phyloP scores from a whole-genome alignment of 1,140 invertebrate species.

The Megathymus violae region DNA sequence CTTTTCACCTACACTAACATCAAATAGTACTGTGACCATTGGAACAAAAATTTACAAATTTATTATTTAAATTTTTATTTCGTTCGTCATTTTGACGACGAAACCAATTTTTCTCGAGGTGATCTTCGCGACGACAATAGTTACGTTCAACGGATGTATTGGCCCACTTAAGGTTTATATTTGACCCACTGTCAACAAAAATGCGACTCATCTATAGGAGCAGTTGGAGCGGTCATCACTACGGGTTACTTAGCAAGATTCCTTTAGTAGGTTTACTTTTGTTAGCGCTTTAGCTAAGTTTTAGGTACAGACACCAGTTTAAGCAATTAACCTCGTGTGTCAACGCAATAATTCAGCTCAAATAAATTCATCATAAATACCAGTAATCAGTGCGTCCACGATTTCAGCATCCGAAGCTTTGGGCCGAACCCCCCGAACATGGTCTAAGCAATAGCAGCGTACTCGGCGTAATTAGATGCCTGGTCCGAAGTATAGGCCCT shows the following conservation, averaged over 20 bases:
- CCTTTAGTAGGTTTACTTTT: too few species aligned
- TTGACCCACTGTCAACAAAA: too few species aligned
- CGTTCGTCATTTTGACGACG: constrained; percentile 37
- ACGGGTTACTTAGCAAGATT: too few species aligned
- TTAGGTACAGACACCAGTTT: constrained; percentile 43
- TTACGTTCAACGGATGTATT: too few species aligned
- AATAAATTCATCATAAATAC: constrained; percentile 47
- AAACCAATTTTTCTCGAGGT: too few species aligned
- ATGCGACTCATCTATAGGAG: too few species aligned
- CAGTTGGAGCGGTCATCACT: too few species aligned
- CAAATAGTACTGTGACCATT: constrained; percentile 24
- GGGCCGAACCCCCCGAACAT: constrained; percentile 40
- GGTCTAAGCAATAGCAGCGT: constrained; percentile 41
- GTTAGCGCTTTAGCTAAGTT: constrained; percentile 43
- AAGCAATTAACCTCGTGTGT: constrained; percentile 40
- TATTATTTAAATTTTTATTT: constrained; percentile 13
- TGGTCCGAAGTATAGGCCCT: constrained; percentile 44
- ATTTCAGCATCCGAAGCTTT: constrained; percentile 40
- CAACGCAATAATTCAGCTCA: constrained; percentile 40
- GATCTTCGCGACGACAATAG: too few species aligned
- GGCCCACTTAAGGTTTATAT: too few species aligned
- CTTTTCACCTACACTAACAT: constrained; percentile 21
- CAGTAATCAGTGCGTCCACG: constrained; percentile 41
- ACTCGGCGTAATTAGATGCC: constrained; percentile 41
- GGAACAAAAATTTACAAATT: constrained; percentile 36